A percentile compares a stretch with the other conserved stretches of the same genome.
These are phyloP conservation scores for Melanaphis sacchari DNA, from an alignment of 1,140 invertebrate species.

Conservation along the genomic window DNA sequence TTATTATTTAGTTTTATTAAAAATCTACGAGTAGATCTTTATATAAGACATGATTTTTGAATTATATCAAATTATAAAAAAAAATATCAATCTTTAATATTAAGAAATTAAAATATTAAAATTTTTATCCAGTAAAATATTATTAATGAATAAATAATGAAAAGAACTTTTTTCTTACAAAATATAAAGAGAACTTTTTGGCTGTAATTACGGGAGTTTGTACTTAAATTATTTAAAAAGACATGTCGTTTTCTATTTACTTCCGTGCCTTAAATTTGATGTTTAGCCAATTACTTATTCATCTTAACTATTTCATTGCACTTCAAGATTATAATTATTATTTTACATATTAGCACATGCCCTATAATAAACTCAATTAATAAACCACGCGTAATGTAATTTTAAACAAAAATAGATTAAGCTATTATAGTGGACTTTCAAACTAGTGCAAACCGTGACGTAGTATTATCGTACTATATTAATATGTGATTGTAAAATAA, in stretches of 20 bases:
- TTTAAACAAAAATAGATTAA: background rate
- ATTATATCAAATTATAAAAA: too few species aligned
- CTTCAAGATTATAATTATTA: background rate
- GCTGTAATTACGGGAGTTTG: too few species aligned
- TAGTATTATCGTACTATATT: background rate
- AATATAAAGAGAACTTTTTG: background rate
- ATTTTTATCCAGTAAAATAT: background rate
- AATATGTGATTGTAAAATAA: slow-evolving; percentile 1
- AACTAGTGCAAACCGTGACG: background rate
- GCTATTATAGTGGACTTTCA: background rate
- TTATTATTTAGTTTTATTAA: background rate
- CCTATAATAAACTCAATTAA: background rate
- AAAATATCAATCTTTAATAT: background rate
- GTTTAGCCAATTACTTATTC: background rate
- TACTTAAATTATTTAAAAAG: background rate
- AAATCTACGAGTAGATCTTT: background rate
- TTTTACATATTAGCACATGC: background rate
- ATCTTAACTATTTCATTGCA: background rate
- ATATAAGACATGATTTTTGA: background rate
- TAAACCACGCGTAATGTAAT: background rate
- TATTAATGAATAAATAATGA: background rate
- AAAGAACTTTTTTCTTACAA: background rate
- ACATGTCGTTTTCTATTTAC: background rate
- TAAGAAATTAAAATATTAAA: too few species aligned
- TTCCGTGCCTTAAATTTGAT: background rate